phyloP scores from a whole-genome alignment of 2,113 vertebrate species.

The Melanerpes formicivorus region DNA sequence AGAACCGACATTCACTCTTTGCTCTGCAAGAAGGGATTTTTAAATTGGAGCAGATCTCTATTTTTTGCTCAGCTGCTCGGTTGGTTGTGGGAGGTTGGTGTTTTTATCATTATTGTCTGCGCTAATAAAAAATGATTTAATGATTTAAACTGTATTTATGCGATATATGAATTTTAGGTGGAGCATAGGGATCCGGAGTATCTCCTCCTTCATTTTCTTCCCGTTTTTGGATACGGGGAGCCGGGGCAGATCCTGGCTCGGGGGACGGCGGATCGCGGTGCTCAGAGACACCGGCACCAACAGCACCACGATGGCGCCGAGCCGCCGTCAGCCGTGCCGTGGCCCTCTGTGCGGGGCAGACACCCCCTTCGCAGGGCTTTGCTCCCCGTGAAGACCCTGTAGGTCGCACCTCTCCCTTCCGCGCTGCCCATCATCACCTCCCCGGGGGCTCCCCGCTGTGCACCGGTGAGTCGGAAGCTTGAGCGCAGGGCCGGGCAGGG shows the following conservation, averaged over 20 bases:
- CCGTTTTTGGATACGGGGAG: not conserved
- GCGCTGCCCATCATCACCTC: not conserved
- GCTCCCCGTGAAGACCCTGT: not conserved
- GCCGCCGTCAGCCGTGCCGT: not conserved
- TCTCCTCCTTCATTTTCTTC: not conserved
- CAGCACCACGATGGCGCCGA: not conserved
- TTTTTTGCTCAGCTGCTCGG: not conserved
- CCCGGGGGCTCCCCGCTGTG: no score
- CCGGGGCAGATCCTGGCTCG: not conserved
- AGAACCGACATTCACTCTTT: not conserved
- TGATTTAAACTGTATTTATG: not conserved
- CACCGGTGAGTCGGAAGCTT: not conserved
- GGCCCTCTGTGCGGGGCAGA: not conserved
- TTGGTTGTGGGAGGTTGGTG: not conserved
- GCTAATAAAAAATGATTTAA: not conserved
- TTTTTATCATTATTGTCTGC: not conserved
- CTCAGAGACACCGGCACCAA: not conserved
- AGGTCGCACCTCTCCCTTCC: not conserved
- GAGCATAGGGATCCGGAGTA: accelerated
- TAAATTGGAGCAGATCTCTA: not conserved
- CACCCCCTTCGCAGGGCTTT: not conserved
- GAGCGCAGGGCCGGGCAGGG: not conserved
- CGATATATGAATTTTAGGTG: not conserved
- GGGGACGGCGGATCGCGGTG: not conserved
- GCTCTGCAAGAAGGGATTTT: not conserved